A percentile compares a stretch with the other conserved stretches of the same genome.
Conservation (phyloP, 2,797 vertebrate genomes). For the Hippopotamyrus pictus region DNA sequence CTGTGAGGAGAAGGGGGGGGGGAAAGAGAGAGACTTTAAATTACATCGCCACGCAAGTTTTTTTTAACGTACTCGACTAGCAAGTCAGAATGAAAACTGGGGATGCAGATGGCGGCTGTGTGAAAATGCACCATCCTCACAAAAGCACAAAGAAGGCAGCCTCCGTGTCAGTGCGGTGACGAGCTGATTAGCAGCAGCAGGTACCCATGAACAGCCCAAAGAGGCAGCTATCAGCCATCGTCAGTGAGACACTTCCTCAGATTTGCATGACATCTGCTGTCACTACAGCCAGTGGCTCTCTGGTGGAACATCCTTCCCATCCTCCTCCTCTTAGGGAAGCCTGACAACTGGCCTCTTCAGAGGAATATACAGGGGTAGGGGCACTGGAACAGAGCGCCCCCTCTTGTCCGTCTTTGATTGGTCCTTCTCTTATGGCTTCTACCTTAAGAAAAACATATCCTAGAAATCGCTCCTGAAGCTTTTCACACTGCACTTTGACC, state of each 20-base stretch:
- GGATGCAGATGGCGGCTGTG: neutral
- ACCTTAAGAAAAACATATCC: neutral
- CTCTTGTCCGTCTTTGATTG: neutral
- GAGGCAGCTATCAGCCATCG: neutral
- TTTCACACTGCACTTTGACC: neutral
- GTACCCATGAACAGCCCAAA: neutral
- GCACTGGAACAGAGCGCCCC: neutral
- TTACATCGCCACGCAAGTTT: neutral
- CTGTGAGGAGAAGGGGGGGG: slow-evolving; percentile 46
- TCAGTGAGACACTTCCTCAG: neutral
- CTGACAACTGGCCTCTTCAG: neutral
- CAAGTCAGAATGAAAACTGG: neutral
- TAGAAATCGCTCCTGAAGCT: neutral
- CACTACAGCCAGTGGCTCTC: neutral
- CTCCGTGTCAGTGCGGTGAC: neutral
- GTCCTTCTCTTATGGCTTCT: neutral
- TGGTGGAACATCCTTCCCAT: neutral
- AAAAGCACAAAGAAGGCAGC: neutral
- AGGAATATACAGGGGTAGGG: neutral
- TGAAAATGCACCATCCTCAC: neutral
- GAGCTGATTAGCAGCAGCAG: neutral
- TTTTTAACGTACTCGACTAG: neutral
- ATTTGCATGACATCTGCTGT: neutral
- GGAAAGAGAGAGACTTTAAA: no score
- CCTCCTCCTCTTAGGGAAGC: neutral